Evolutionary conservation across 2,888 invertebrate species (phyloP).

Genomic region (Andrena fulva): DNA sequence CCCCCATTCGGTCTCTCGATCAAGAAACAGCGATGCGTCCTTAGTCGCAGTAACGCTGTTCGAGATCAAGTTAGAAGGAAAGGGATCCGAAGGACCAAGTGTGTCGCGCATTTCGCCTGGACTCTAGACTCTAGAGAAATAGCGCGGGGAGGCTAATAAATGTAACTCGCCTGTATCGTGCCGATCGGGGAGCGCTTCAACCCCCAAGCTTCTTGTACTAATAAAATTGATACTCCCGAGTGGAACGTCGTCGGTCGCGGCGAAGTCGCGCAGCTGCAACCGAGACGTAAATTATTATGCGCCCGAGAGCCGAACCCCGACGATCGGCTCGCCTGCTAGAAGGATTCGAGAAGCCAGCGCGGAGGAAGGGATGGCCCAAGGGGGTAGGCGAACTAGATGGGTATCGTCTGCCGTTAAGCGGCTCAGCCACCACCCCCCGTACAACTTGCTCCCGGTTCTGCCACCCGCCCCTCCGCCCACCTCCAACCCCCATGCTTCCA

Average conservation of each 20-base stretch:
- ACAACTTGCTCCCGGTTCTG: constrained; percentile 53
- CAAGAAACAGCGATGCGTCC: not conserved
- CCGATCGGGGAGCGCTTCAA: constrained; percentile 35
- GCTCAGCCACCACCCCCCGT: constrained; percentile 67
- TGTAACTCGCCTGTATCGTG: constrained; percentile 25
- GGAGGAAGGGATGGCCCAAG: constrained; percentile 46
- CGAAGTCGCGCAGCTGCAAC: constrained; percentile 31
- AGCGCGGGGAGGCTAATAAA: not conserved
- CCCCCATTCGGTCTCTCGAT: not conserved
- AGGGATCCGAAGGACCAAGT: too few species aligned
- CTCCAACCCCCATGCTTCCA: not conserved
- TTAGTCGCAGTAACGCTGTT: too few species aligned
- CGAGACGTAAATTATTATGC: constrained; percentile 69
- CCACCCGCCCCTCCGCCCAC: constrained; percentile 13
- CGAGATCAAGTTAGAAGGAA: too few species aligned
- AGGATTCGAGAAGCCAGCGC: constrained; percentile 41
- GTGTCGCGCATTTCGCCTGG: not conserved
- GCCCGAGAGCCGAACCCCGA: constrained; percentile 53
- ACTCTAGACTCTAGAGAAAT: not conserved
- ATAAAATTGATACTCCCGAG: constrained; percentile 37
- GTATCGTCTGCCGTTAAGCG: constrained; percentile 76
- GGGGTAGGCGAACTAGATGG: constrained; percentile 66
- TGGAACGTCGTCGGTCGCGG: constrained; percentile 9
- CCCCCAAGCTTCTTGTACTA: constrained; percentile 15
- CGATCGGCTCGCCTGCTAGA: constrained; percentile 49